Percentiles rank a stretch among this genome's conserved stretches.
Evolutionary conservation across 2,113 vertebrate species (phyloP).

Genomic region (Carlito syrichta): DNA sequence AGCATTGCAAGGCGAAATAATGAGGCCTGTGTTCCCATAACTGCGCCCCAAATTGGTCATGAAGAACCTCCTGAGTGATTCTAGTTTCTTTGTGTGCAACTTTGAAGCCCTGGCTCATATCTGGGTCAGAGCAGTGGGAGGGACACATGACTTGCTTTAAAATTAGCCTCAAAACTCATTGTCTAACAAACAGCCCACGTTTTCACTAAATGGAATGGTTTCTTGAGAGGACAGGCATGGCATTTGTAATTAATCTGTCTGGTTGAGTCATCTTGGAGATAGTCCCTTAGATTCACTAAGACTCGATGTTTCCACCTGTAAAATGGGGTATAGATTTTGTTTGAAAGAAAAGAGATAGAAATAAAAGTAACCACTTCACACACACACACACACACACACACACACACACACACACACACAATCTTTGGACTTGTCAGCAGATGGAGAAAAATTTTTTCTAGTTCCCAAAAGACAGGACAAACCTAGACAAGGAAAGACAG

Average conservation of each 20-base stretch:
- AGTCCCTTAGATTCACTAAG: neutral
- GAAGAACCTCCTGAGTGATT: neutral
- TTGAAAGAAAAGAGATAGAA: constrained; percentile 15
- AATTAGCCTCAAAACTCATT: constrained; percentile 42
- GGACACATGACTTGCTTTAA: constrained; percentile 35
- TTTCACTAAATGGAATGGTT: neutral
- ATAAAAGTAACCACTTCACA: neutral
- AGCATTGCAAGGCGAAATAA: neutral
- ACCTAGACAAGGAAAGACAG: neutral
- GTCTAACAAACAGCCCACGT: neutral
- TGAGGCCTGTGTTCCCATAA: neutral
- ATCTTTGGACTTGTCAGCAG: neutral
- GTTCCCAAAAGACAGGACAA: neutral
- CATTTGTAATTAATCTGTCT: neutral
- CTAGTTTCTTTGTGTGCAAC: neutral
- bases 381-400: neutral
- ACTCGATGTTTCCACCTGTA: constrained; percentile 1
- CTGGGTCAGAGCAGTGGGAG: constrained; percentile 32
- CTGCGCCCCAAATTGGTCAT: neutral
- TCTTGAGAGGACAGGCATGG: neutral
- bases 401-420: neutral
- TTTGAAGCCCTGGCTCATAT: neutral
- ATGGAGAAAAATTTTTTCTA: neutral
- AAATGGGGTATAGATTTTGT: neutral
- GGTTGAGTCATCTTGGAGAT: neutral